Evolutionary conservation across 1,140 invertebrate genomes (phyloP).

Genomic region (Trichonephila clavipes): DNA sequence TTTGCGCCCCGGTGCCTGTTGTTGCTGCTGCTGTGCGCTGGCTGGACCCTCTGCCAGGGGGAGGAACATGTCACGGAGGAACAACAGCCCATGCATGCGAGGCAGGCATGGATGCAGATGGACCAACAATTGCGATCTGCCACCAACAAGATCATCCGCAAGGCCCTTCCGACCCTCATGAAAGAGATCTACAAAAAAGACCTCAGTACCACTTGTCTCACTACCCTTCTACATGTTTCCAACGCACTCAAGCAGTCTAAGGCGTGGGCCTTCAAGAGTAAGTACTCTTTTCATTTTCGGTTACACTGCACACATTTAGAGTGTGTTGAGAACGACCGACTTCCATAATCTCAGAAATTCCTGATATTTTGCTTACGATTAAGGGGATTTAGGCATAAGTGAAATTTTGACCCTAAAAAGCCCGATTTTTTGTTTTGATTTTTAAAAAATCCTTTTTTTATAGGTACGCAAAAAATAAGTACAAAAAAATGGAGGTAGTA

Average conservation of each 20-base stretch:
- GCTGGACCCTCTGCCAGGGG: not conserved
- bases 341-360: too few species aligned
- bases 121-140: constrained; percentile 32
- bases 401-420: too few species aligned
- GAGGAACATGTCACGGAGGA: not conserved
- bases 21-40: not conserved
- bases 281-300: not conserved
- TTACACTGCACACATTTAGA: not conserved
- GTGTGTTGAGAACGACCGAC: too few species aligned
- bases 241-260: constrained; percentile 48
- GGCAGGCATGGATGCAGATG: constrained; percentile 17
- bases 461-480: too few species aligned
- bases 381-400: too few species aligned
- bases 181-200: constrained; percentile 70
- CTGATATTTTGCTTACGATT: too few species aligned
- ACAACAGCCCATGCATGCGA: not conserved
- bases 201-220: constrained; percentile 20
- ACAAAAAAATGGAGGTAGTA: too few species aligned
- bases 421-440: too few species aligned
- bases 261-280: constrained; percentile 64
- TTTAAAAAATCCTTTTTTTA: too few species aligned
- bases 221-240: not conserved
- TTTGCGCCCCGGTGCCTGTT: not conserved
- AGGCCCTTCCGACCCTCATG: constrained; percentile 35
- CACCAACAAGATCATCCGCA: constrained; percentile 42